Conservation (phyloP, 2,888 invertebrate species). For the Campoletis raptor region DNA sequence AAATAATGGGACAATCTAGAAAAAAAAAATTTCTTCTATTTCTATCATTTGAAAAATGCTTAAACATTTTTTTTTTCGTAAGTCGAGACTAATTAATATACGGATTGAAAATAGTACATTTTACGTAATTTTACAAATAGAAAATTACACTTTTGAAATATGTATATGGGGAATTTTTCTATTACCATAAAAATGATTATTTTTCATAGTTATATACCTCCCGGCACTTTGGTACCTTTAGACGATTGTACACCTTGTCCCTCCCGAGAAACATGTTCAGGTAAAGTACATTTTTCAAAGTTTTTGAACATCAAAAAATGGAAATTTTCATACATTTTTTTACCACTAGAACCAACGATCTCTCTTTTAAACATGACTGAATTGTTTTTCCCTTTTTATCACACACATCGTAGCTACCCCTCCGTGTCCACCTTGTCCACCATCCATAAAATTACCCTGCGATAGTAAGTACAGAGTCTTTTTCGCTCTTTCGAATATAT, state of each 20-base stretch:
- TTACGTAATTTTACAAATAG: background rate
- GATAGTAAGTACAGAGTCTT: conserved; percentile 70
- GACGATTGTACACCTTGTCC: conserved; percentile 63
- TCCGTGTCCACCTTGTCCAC: conserved; percentile 66
- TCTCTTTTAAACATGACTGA: background rate
- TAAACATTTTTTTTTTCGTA: background rate
- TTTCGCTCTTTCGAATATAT: conserved; percentile 41
- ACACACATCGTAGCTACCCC: conserved; percentile 62
- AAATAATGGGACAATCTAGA: background rate
- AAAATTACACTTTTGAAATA: background rate
- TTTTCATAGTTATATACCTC: conserved; percentile 78
- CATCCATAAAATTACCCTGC: conserved; percentile 73
- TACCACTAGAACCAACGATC: background rate
- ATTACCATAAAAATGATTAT: conserved; percentile 1
- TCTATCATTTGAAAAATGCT: background rate
- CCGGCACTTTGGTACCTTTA: conserved; percentile 78
- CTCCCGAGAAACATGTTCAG: conserved; percentile 60
- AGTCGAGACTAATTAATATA: background rate
- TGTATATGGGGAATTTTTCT: background rate
- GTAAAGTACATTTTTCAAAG: conserved; percentile 25
- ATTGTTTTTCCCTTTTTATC: conserved; percentile 17
- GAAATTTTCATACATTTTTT: background rate
- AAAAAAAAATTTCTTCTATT: background rate
- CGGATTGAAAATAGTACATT: background rate
- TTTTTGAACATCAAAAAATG: background rate